A percentile compares a stretch with the other conserved stretches of the same genome.
Evolutionary conservation across 2,113 vertebrate species (phyloP).

Genomic region (Protomyctophum bolini): DNA sequence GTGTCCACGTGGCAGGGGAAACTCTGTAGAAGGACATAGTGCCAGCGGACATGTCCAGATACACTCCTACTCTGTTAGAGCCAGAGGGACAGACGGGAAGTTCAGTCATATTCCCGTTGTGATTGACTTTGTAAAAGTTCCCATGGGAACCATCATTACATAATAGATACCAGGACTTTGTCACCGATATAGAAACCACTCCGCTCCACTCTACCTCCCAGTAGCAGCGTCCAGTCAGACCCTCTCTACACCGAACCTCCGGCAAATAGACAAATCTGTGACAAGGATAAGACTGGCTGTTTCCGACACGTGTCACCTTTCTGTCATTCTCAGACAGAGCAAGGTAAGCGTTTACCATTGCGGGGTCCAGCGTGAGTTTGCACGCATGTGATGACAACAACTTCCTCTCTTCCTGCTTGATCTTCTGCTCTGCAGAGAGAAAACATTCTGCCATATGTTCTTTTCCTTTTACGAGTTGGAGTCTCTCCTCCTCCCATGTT

Average conservation of each 20-base stretch:
- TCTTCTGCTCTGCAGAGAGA: too few relatives aligned
- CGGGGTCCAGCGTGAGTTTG: conserved; percentile 20
- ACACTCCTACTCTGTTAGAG: background rate
- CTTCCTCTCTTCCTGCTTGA: too few relatives aligned
- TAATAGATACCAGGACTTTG: background rate
- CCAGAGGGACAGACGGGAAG: background rate
- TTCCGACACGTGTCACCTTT: rapidly evolving
- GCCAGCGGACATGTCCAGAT: conserved; percentile 6
- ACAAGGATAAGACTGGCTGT: background rate
- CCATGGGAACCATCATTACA: background rate
- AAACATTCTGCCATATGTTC: too few relatives aligned
- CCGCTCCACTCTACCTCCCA: conserved; percentile 1
- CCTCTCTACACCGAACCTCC: conserved; percentile 21
- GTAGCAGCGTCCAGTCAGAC: conserved; percentile 13
- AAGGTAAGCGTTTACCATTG: conserved; percentile 3
- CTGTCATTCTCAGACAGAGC: conserved; percentile 12
- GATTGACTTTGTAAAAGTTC: background rate
- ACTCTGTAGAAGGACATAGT: conserved; percentile 10
- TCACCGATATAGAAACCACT: background rate
- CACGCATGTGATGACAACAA: conserved; percentile 2
- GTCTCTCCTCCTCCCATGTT: too few relatives aligned
- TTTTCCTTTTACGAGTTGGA: too few relatives aligned
- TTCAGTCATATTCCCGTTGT: conserved; percentile 1
- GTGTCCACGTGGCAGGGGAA: background rate
- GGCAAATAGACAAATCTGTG: background rate